Percentiles rank a stretch among this genome's conserved stretches.
Conservation (phyloP, 2,888 invertebrate genomes). For the Scotopteryx bipunctaria region DNA sequence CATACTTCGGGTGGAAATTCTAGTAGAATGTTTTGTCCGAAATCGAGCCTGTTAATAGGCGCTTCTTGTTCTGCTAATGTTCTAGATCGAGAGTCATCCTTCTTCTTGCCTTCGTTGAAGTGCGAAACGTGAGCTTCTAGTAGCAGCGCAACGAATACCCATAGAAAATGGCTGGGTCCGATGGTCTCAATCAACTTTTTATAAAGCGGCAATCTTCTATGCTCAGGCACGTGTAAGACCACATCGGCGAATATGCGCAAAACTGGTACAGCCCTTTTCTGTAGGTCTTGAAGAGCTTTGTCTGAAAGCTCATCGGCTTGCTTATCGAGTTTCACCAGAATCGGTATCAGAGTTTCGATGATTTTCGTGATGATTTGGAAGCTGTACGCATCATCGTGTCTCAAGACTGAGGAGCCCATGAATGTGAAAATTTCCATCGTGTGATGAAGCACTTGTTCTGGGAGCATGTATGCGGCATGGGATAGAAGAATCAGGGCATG, state of each 20-base stretch:
- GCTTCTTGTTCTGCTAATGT: slow-evolving; percentile 71
- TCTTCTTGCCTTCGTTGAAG: slow-evolving; percentile 75
- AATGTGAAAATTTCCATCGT: slow-evolving; percentile 99
- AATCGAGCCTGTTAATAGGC: slow-evolving; percentile 84
- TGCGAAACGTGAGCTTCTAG: slow-evolving; percentile 88
- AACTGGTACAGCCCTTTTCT: slow-evolving; percentile 84
- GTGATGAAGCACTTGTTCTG: slow-evolving; percentile 94
- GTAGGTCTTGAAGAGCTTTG: slow-evolving; percentile 65
- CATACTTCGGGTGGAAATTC: slow-evolving; percentile 86
- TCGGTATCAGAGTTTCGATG: slow-evolving; percentile 94
- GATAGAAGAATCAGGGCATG: slow-evolving; percentile 94
- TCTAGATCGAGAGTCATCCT: slow-evolving; percentile 54
- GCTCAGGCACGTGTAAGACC: slow-evolving; percentile 95
- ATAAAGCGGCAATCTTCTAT: slow-evolving; percentile 92
- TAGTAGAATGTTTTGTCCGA: slow-evolving; percentile 86
- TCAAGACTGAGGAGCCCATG: slow-evolving; percentile 96
- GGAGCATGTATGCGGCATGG: slow-evolving; percentile 89
- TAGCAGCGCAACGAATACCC: slow-evolving; percentile 88
- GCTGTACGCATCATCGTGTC: slow-evolving; percentile 97
- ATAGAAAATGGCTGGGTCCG: slow-evolving; percentile 85
- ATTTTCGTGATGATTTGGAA: slow-evolving; percentile 96
- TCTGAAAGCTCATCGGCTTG: slow-evolving; percentile 62
- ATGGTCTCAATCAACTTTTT: slow-evolving; percentile 90
- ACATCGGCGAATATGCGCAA: slow-evolving; percentile 96
- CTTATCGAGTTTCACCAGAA: slow-evolving; percentile 84